A percentile compares a stretch with the other conserved stretches of the same genome.
These are phyloP conservation scores for Himalopsyche anomala DNA, from an alignment of 2,888 invertebrate genomes.

Conservation along the genomic window DNA sequence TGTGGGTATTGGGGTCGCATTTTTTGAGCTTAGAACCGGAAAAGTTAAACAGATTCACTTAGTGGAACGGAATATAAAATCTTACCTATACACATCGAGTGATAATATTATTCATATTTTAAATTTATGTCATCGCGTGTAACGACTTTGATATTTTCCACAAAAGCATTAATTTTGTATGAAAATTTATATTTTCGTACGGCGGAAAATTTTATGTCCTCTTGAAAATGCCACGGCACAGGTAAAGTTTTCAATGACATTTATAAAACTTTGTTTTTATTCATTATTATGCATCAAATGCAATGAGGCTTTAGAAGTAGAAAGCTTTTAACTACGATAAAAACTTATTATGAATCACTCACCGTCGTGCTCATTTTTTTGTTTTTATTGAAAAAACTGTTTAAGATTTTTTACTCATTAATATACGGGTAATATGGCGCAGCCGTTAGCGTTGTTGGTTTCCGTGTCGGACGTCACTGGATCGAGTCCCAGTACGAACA, in stretches of 20 bases:
- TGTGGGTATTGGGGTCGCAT: too few relatives aligned
- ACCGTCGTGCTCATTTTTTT: too few relatives aligned
- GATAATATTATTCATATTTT: background rate
- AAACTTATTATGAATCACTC: too few relatives aligned
- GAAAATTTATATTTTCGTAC: background rate
- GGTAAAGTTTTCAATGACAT: slow-evolving; percentile 27
- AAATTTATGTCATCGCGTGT: slow-evolving; percentile 23
- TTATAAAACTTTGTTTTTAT: slow-evolving; percentile 22
- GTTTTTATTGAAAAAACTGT: too few relatives aligned
- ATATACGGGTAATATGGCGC: too few relatives aligned
- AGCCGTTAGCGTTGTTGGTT: too few relatives aligned
- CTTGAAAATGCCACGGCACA: slow-evolving; percentile 21
- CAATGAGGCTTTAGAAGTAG: background rate
- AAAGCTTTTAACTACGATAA: too few relatives aligned
- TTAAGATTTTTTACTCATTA: too few relatives aligned
- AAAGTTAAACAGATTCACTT: too few relatives aligned
- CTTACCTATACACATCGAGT: background rate
- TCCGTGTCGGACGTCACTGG: too few relatives aligned
- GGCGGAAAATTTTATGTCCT: slow-evolving; percentile 4
- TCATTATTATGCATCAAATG: slow-evolving; percentile 10
- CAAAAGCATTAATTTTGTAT: slow-evolving; percentile 10
- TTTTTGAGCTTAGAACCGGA: too few relatives aligned
- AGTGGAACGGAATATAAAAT: background rate
- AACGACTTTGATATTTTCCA: slow-evolving; percentile 26
- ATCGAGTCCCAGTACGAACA: too few relatives aligned